Evolutionary conservation across 2,797 vertebrate species (phyloP).

Genomic region (Molothrus aeneus): DNA sequence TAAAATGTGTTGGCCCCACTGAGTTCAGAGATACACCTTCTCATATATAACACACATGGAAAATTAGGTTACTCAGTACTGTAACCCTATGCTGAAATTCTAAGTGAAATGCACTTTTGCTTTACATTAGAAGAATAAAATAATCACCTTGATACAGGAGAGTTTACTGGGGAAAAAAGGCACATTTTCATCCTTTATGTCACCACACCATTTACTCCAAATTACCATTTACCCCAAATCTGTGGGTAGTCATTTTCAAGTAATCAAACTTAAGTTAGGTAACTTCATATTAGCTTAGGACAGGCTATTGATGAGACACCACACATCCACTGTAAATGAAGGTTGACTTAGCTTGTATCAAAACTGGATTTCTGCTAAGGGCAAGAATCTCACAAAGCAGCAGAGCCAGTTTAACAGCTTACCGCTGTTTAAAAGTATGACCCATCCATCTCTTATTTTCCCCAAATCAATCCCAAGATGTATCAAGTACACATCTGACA

Average conservation of each 20-base stretch:
- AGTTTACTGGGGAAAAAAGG: background rate
- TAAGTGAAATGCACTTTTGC: background rate
- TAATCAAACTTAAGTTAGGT: background rate
- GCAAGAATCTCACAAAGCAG: background rate
- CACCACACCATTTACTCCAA: background rate
- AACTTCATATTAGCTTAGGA: background rate
- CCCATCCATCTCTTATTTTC: background rate
- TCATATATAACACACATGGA: background rate
- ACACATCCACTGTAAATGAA: background rate
- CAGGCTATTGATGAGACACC: background rate
- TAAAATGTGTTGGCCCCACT: background rate
- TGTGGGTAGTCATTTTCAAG: background rate
- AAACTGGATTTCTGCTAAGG: background rate
- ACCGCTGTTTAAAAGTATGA: background rate
- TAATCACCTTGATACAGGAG: background rate
- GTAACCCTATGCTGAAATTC: background rate
- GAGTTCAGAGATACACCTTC: background rate
- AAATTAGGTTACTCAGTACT: background rate
- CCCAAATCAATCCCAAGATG: background rate
- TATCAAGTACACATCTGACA: background rate
- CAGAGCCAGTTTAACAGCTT: background rate
- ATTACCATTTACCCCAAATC: background rate
- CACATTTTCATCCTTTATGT: background rate
- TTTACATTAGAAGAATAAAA: background rate
- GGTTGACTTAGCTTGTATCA: background rate